Conservation (phyloP, 2,888 invertebrate genomes). For the Cephus runcator region DNA sequence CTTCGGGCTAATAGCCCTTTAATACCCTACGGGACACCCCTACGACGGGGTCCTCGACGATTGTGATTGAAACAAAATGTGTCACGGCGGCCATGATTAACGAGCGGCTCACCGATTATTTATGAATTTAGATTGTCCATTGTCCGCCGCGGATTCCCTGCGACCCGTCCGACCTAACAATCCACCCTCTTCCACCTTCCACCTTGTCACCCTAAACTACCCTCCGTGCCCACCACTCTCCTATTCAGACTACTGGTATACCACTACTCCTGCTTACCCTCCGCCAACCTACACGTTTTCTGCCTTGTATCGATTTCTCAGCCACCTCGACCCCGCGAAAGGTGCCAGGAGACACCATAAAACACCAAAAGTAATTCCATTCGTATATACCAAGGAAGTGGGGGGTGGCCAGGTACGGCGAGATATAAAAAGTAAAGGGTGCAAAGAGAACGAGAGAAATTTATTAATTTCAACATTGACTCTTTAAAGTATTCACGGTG, state of each 20-base stretch:
- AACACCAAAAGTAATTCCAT: background rate
- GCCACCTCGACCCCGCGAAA: background rate
- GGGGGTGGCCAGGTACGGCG: background rate
- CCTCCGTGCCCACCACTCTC: background rate
- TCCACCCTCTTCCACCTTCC: background rate
- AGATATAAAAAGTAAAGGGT: background rate
- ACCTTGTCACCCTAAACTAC: background rate
- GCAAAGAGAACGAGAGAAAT: background rate
- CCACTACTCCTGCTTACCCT: background rate
- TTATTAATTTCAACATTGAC: background rate
- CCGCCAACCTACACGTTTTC: background rate
- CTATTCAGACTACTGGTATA: background rate
- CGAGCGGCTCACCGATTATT: constrained; percentile 15
- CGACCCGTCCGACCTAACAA: background rate
- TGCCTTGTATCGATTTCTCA: background rate
- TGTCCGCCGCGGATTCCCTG: constrained; percentile 7
- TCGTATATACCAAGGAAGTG: background rate
- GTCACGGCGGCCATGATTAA: constrained; percentile 17
- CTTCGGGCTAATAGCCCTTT: background rate
- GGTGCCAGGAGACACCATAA: background rate
- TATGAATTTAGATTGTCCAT: constrained; percentile 17
- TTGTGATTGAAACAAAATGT: constrained; percentile 22
- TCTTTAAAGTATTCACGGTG: background rate
- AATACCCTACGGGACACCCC: constrained; percentile 3
- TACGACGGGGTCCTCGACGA: constrained; percentile 7